Conservation (phyloP, 2,888 invertebrate genomes). For the Cremastinae sp. region DNA sequence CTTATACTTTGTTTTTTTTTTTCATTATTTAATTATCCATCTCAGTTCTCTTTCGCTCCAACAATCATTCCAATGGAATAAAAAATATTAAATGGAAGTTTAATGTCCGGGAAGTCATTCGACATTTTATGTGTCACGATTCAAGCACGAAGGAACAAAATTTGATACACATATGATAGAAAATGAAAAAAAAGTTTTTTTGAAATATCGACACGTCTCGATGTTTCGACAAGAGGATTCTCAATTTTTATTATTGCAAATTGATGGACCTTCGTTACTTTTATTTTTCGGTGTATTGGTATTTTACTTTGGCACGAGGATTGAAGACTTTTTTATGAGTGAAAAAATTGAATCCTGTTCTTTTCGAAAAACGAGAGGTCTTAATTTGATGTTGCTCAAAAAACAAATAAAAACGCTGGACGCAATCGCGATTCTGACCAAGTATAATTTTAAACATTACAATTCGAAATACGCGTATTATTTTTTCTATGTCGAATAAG, state of each 20-base stretch:
- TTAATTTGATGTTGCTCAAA: too few species aligned
- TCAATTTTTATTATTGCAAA: not conserved
- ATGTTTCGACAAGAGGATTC: not conserved
- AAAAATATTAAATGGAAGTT: conserved; percentile 61
- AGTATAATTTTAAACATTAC: conserved; percentile 49
- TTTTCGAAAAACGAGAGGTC: too few species aligned
- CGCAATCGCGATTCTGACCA: too few species aligned
- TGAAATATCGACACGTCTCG: not conserved
- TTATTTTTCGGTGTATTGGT: not conserved
- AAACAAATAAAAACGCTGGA: too few species aligned
- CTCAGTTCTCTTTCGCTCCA: conserved; percentile 36
- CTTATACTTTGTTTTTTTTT: conserved; percentile 19
- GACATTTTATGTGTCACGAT: conserved; percentile 29
- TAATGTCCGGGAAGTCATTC: conserved; percentile 51
- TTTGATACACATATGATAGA: conserved; percentile 19
- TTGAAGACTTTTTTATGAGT: not conserved
- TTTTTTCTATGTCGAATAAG: conserved; percentile 8
- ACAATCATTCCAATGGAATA: conserved; percentile 56
- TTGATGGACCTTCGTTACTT: not conserved
- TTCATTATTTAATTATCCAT: conserved; percentile 14
- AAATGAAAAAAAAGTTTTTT: conserved; percentile 15
- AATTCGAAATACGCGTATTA: conserved; percentile 50
- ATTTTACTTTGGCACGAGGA: too few species aligned
- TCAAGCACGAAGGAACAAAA: conserved; percentile 47
- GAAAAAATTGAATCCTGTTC: not conserved